A percentile compares a stretch with the other conserved stretches of the same genome.
These are phyloP conservation scores for Hylaea fasciaria DNA, from an alignment of 2,888 invertebrate species.

Conservation along the genomic window DNA sequence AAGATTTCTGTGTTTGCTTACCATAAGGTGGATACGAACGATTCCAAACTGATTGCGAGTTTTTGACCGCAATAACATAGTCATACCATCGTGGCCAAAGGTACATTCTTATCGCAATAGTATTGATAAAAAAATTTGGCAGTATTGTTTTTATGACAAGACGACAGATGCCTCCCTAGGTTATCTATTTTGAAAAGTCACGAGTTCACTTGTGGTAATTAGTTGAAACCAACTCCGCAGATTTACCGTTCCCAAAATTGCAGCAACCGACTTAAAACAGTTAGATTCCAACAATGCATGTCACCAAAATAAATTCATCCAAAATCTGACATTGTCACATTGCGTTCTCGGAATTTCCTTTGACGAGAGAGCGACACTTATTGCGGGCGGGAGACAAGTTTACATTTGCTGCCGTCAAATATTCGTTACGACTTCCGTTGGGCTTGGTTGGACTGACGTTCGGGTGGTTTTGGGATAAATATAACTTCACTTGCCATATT, in stretches of 20 bases:
- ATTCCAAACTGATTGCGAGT: too few relatives aligned
- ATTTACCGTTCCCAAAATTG: not conserved
- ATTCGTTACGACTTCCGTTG: conserved; percentile 32
- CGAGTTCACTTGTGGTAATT: too few relatives aligned
- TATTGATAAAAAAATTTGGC: too few relatives aligned
- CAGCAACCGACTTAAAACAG: not conserved
- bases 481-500: conserved; percentile 16
- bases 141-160: too few relatives aligned
- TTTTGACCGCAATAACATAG: too few relatives aligned
- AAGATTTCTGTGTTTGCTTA: too few relatives aligned
- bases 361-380: conserved; percentile 46
- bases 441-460: conserved; percentile 26
- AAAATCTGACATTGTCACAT: conserved; percentile 39
- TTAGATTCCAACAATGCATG: conserved; percentile 10
- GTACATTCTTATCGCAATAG: too few relatives aligned
- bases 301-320: conserved; percentile 35
- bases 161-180: too few relatives aligned
- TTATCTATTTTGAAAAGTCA: too few relatives aligned
- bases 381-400: conserved; percentile 44
- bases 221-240: not conserved
- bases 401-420: conserved; percentile 42
- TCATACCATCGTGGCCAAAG: too few relatives aligned
- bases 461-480: conserved; percentile 30
- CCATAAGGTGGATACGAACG: too few relatives aligned
- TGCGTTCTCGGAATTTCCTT: conserved; percentile 38